These are phyloP conservation scores for Babyrousa celebensis DNA, from an alignment of 2,797 vertebrate genomes.

Conservation along the genomic window DNA sequence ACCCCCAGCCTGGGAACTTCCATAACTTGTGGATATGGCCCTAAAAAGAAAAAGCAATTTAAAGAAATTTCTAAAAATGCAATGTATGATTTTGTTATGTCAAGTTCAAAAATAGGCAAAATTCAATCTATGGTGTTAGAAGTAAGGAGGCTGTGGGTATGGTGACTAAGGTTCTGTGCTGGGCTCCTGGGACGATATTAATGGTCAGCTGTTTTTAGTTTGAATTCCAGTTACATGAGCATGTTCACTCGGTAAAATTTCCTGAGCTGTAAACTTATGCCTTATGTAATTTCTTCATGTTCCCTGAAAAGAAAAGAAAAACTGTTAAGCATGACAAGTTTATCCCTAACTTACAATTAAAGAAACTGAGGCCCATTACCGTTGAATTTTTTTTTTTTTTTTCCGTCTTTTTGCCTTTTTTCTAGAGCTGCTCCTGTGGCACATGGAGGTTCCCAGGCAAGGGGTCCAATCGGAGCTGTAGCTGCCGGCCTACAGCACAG, in stretches of 20 bases:
- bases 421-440: too few relatives aligned
- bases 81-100: neutral
- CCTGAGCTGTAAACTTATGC: neutral
- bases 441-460: too few relatives aligned
- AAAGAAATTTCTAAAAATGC: neutral
- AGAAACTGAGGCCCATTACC: neutral
- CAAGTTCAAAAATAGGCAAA: neutral
- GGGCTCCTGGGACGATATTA: neutral
- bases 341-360: neutral
- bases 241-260: neutral
- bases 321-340: neutral
- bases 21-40: too few relatives aligned
- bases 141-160: neutral
- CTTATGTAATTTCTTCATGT: neutral
- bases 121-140: neutral
- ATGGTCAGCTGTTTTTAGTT: neutral
- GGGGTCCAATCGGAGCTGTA: too few relatives aligned
- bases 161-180: neutral
- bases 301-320: conserved; percentile 23
- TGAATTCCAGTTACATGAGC: neutral
- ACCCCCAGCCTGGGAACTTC: too few relatives aligned
- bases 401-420: too few relatives aligned
- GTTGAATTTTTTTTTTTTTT: neutral
- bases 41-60: too few relatives aligned
- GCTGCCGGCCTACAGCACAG: too few relatives aligned